These are phyloP conservation scores for Phrynosoma blainvillii DNA, from an alignment of 2,113 vertebrate genomes.

Conservation along the genomic window DNA sequence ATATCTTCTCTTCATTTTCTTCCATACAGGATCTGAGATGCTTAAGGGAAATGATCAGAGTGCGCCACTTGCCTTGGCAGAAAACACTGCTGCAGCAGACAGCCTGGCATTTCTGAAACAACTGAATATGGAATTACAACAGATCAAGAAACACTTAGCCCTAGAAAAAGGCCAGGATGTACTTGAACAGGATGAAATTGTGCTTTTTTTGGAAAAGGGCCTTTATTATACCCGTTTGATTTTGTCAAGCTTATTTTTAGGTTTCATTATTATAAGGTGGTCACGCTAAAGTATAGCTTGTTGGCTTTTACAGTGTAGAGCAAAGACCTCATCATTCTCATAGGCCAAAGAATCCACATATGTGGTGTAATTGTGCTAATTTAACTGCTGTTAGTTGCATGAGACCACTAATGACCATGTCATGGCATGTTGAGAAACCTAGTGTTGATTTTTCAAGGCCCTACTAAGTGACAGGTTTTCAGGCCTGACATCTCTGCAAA, in stretches of 20 bases:
- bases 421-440: too few relatives aligned
- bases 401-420: too few relatives aligned
- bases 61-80: not conserved
- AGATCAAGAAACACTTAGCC: conserved; percentile 25
- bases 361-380: not conserved
- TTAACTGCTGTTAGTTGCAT: too few relatives aligned
- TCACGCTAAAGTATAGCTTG: not conserved
- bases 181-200: not conserved
- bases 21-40: not conserved
- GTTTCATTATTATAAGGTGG: conserved; percentile 1
- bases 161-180: not conserved
- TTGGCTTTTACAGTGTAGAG: not conserved
- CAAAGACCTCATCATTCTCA: not conserved
- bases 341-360: not conserved
- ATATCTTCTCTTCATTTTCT: not conserved
- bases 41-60: not conserved
- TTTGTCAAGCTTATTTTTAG: conserved; percentile 5
- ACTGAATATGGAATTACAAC: conserved; percentile 11
- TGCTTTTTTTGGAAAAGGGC: not conserved
- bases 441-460: too few relatives aligned
- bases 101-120: conserved; percentile 10
- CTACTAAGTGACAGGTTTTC: too few relatives aligned
- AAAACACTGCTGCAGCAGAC: not conserved
- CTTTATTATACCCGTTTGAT: not conserved
- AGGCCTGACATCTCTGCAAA: too few relatives aligned